phyloP scores from a whole-genome alignment of 35 echinoderm and acorn worm species.

The Chiridota heheva region DNA sequence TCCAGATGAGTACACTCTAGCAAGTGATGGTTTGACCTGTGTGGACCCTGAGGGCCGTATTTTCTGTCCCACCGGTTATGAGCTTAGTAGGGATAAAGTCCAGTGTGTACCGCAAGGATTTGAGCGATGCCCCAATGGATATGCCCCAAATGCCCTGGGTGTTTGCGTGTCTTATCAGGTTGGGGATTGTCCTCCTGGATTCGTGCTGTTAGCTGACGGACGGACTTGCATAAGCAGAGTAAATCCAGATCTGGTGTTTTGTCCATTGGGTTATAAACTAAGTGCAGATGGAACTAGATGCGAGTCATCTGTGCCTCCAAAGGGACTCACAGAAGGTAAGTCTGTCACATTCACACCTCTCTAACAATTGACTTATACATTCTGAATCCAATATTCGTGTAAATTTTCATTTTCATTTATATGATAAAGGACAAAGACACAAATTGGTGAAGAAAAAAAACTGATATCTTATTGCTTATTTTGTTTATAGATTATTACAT shows the following conservation, averaged over 20 bases:
- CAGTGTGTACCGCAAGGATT: not conserved
- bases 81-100: not conserved
- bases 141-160: not conserved
- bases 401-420: no score
- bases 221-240: not conserved
- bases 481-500: no score
- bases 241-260: not conserved
- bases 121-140: no score
- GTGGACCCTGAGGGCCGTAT: not conserved
- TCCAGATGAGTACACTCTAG: conserved; percentile 24
- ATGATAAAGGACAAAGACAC: no score
- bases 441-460: no score
- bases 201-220: conserved; percentile 3
- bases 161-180: not conserved
- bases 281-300: not conserved
- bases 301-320: not conserved
- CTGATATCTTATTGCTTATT: no score
- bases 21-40: conserved; percentile 18
- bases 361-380: no score
- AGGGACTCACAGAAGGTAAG: no score
- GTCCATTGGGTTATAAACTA: conserved; percentile 1
- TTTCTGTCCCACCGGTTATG: conserved; percentile 43
- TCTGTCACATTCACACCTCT: no score
- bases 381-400: no score
- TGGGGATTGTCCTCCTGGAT: not conserved